A percentile compares a stretch with the other conserved stretches of the same genome.
Conservation (phyloP, 2,797 vertebrate genomes). For the Phrynocephalus guinanensis region DNA sequence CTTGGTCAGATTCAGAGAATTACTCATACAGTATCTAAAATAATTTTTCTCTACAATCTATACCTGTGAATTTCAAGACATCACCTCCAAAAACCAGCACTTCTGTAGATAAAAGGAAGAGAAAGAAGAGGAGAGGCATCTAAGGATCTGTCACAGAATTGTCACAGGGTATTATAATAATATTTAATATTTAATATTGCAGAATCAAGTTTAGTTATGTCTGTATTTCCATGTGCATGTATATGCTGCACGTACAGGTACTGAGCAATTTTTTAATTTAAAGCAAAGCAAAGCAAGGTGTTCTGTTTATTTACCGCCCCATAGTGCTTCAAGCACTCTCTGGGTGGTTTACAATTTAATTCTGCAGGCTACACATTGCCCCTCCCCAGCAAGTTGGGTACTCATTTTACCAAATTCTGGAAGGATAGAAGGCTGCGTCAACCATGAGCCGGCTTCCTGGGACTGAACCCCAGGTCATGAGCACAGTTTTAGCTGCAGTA, state of each 20-base stretch:
- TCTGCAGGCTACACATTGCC: no score
- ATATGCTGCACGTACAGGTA: not conserved
- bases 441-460: no score
- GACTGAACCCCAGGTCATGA: no score
- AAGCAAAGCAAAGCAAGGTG: no score
- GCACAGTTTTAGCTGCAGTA: no score
- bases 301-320: no score
- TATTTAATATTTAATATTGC: not conserved
- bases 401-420: no score
- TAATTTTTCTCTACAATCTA: not conserved
- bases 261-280: no score
- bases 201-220: not conserved
- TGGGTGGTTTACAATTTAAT: no score
- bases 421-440: no score
- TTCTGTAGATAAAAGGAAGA: constrained; percentile 56
- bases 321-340: no score
- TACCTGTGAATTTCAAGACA: constrained; percentile 80
- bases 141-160: not conserved
- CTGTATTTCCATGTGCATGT: not conserved
- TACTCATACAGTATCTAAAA: not conserved
- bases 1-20: not conserved
- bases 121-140: constrained; percentile 2
- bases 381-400: no score
- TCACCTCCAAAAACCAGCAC: constrained; percentile 76
- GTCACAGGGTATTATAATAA: not conserved